Base-by-base conservation (phyloP, 2,797 vertebrate genomes). In the Catamblyrhynchus diadema region DNA sequence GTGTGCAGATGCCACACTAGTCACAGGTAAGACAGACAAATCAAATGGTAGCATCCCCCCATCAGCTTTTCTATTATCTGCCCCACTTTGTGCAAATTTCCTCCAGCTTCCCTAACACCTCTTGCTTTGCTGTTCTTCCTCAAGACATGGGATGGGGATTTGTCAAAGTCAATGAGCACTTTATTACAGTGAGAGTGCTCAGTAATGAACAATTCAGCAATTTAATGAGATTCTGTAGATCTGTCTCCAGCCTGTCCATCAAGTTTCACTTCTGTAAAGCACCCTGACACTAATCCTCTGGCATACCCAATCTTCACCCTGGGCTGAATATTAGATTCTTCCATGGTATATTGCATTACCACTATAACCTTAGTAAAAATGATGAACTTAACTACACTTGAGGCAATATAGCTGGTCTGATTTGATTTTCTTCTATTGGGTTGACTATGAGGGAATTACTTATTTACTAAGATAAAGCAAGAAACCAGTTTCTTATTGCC, bases 201-300 rank as follows among this genome's bases (percentile, higher is more conserved):
- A 77, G 90, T 98, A 98, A 98, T 98, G 98, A 98, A 98, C 98
- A 98, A 98, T 98, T 98, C 98, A 97, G 97, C 97, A 97, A 97
- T 98, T 98, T 98, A 98, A 98, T 98, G 98, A 98, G 98, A 98
- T 98, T 98, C 97, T 98, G 98, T 98, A 98, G 98, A 97, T 98
- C 97, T 98, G 98, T 98, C 98, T 98, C 97, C 93, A 98, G 97
- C 97, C 98, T 98, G 98, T 98, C 98, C 96, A 98, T 98, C 98
- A 98, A 98, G 97, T 98, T 98, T 98, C 98, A 98, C 98, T 98
- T 98, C 97, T 97, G 97, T 98, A 98, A 98, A 98, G 98, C 97
- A 98, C 98, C 97, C 97, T 98, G 98, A 98, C 98, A 98, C 97
- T 98, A 98, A 98, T 98, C 98, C 98, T 98, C 98, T 96, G 97